Evolutionary conservation across 2,888 invertebrate species (phyloP).

Genomic region (Patella pellucida): DNA sequence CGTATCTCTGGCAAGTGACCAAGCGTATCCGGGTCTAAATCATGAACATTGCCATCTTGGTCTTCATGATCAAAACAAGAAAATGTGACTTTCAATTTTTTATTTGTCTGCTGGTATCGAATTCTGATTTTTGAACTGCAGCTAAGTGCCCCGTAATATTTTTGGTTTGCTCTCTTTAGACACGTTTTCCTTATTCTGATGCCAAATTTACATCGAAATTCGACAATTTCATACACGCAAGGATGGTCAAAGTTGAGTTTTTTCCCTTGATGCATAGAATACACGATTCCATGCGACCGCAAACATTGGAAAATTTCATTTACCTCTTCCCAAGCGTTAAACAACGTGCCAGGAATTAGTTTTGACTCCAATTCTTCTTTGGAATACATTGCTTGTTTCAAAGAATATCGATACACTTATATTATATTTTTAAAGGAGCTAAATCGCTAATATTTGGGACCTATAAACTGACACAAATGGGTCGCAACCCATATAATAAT

Average conservation of each 20-base stretch:
- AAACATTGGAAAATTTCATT: not conserved
- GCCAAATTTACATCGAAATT: too few relatives aligned
- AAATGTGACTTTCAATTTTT: not conserved
- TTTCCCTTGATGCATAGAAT: not conserved
- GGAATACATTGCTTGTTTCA: not conserved
- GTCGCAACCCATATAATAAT: too few relatives aligned
- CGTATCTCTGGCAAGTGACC: conserved; percentile 8
- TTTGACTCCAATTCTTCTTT: not conserved
- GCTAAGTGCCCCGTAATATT: too few relatives aligned
- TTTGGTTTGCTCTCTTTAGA: too few relatives aligned
- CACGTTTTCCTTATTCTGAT: too few relatives aligned
- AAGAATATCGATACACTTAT: too few relatives aligned
- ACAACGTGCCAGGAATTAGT: not conserved
- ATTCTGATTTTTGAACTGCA: not conserved
- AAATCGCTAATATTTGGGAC: too few relatives aligned
- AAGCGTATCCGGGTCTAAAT: not conserved
- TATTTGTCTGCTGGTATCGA: not conserved
- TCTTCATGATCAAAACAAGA: not conserved
- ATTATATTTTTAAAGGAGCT: too few relatives aligned
- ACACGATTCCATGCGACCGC: not conserved
- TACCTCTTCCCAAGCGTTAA: not conserved
- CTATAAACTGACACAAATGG: too few relatives aligned
- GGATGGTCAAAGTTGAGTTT: not conserved
- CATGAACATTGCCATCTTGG: not conserved
- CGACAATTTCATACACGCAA: not conserved